Evolutionary conservation across 1,140 invertebrate species (phyloP), one percentile per base, ranked within the genome.

Genomic region (Metaphire vulgaris): DNA sequence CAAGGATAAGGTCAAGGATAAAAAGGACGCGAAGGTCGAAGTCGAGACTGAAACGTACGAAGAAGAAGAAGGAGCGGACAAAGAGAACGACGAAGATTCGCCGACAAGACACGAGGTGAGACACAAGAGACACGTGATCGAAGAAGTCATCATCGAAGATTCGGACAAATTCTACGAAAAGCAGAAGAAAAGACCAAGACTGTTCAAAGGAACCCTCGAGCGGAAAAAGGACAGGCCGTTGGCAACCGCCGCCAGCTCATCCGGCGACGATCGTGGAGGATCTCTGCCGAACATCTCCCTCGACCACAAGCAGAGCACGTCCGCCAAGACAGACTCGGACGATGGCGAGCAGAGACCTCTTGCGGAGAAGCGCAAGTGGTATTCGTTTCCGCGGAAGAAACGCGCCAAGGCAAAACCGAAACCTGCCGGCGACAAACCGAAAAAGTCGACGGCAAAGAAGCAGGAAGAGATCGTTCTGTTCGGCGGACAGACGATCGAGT

Each of bases 91-190:
- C 32, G 31, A 26, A 1, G 14, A 26, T 26, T 6, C n/a, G 26
- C 56, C 72, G 21, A 31, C 28, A 29, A 31, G 72, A 16, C 72
- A 73, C 41, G 72, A 73, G 34, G 33, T 41, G 21, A 73, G 56
- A 73, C 72, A 73, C 15, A 73, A 73, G 28, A 0, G 72, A 26
- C 72, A 73, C 21, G 33, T 73, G 0, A 34, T 73, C 0, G 72
- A 73, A 26, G 72, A 73, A 30, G 33, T 56, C 26, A 41, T 73
- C 28, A 64, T 73, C 28, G 72, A 73, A 30, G 72, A 73, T 26
- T 56, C 33, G 14, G 72, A 73, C 15, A 73, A 56, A 73, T 73
- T 73, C 72, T 73, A 73, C 72, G 72, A 73, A n/a, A 73, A 73
- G 21, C 41, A 56, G 41, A 21, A 56, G 41, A 56, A 56, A 56